These are phyloP conservation scores for Sphecodes monilicornis DNA, from an alignment of 2,888 invertebrate genomes.

Conservation along the genomic window DNA sequence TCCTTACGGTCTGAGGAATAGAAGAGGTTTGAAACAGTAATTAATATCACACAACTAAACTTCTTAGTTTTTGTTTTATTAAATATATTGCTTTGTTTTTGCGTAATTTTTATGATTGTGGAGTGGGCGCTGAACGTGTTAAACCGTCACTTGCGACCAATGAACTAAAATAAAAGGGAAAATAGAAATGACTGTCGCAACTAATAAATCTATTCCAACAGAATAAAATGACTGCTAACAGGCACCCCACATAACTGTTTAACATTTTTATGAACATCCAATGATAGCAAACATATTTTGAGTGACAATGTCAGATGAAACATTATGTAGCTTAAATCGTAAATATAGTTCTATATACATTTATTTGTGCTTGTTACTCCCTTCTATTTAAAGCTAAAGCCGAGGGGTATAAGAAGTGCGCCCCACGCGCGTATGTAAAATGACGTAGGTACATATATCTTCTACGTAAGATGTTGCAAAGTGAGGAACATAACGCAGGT, in stretches of 20 bases:
- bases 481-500: background rate
- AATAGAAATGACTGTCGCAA: background rate
- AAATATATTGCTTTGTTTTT: too few species aligned
- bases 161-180: too few species aligned
- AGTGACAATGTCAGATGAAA: background rate
- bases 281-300: background rate
- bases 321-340: background rate
- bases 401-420: background rate
- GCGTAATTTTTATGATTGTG: too few species aligned
- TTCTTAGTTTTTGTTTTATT: too few species aligned
- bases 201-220: background rate
- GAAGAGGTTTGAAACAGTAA: too few species aligned
- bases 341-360: background rate
- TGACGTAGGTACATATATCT: background rate
- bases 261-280: background rate
- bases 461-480: conserved; percentile 14
- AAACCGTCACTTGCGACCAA: too few species aligned
- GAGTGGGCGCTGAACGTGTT: too few species aligned
- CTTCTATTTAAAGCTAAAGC: conserved; percentile 40
- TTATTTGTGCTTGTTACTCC: conserved; percentile 29
- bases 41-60: too few species aligned
- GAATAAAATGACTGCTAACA: background rate
- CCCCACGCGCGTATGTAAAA: background rate
- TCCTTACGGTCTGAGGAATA: too few species aligned
- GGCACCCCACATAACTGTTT: background rate